These are phyloP conservation scores for Synergus japonicus DNA, from an alignment of 2,888 invertebrate genomes.

Conservation along the genomic window DNA sequence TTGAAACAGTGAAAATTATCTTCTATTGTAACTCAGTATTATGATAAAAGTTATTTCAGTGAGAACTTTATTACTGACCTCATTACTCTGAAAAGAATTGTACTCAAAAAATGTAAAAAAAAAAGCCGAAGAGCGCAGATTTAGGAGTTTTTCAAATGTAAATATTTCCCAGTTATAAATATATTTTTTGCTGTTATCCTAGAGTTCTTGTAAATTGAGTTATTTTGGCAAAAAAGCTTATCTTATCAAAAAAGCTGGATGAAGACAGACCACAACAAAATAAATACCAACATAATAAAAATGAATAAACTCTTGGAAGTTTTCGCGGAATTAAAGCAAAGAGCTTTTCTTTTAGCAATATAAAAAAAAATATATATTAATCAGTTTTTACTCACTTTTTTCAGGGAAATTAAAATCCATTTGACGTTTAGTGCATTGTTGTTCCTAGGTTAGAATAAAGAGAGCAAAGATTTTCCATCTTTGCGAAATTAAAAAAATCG, in stretches of 20 bases:
- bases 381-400: background rate
- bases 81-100: no score
- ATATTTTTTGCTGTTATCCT: no score
- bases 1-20: no score
- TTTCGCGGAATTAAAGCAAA: background rate
- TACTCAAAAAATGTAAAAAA: no score
- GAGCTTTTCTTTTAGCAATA: background rate
- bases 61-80: no score
- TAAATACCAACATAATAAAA: background rate
- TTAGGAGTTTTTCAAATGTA: background rate
- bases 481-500: background rate
- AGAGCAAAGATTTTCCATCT: background rate
- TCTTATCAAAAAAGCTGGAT: no score
- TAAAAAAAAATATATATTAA: background rate
- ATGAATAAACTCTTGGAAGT: background rate
- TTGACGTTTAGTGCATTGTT: background rate
- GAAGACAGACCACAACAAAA: background rate
- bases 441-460: background rate
- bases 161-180: background rate
- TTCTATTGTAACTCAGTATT: no score
- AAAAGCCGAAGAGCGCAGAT: no score
- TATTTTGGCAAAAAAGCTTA: no score
- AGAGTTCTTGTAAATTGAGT: no score
- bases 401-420: background rate
- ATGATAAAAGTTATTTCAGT: no score